Conservation (phyloP, 2,888 invertebrate species). For the Drosophila planitibia region DNA sequence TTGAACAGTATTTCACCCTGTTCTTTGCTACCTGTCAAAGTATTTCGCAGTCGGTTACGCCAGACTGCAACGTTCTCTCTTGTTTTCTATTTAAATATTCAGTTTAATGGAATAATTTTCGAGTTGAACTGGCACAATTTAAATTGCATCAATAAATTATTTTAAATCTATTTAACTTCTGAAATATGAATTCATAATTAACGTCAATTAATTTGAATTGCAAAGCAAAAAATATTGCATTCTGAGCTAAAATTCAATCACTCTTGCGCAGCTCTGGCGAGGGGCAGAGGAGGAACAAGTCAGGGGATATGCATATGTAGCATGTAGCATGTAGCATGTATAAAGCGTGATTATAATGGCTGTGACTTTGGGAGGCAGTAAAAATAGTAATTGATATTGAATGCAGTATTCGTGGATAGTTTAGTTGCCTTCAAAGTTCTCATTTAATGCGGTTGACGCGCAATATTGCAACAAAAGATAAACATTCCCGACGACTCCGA, state of each 20-base stretch:
- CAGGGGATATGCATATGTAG: neutral
- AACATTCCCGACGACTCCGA: conserved; percentile 3
- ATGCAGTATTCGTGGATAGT: conserved; percentile 2
- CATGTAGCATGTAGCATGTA: neutral
- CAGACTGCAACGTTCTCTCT: no score
- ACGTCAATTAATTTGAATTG: neutral
- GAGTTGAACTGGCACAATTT: neutral
- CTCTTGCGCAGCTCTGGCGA: neutral
- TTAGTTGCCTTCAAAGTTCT: conserved; percentile 4
- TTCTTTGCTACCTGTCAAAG: no score
- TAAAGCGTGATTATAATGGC: neutral
- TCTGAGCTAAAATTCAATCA: neutral
- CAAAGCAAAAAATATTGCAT: neutral
- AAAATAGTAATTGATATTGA: conserved; percentile 6
- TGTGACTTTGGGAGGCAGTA: neutral
- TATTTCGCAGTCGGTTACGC: no score
- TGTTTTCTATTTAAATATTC: neutral
- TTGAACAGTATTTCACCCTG: no score
- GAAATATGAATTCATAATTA: neutral
- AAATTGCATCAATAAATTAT: neutral
- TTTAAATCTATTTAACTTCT: neutral
- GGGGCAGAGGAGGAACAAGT: neutral
- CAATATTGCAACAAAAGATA: conserved; percentile 17
- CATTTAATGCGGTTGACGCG: conserved; percentile 21
- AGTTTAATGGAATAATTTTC: neutral